Base-by-base conservation (phyloP, 1,140 invertebrate species). In the Macrobrachium rosenbergii region DNA sequence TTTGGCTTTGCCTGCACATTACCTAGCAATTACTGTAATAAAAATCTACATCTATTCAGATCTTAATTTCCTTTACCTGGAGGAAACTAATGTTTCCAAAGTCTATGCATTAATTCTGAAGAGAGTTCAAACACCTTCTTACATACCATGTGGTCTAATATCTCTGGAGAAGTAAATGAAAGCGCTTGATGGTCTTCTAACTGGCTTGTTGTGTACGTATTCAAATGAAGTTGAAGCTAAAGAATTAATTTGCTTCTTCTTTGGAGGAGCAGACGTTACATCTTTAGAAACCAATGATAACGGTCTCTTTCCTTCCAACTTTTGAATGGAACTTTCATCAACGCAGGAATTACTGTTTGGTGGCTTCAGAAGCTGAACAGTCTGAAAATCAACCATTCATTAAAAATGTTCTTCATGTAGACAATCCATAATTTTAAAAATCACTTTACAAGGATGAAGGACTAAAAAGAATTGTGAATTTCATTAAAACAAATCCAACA, bases 141-240 rank as follows among this genome's bases (percentile, higher is more conserved):
- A 52, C 52, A 52, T 52, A 87, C 85, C 85, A 75, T 80, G 69
- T 45, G 63, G 14, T 63, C 85, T 63, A 23, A 87, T 76, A 19
- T 87, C 85, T 75, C 85, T 87, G 2, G 85, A 75, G 52, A 75
- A 87, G 19, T 81, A 59, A 19, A 87, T 87, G 63, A 87, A 87
- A 0, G 85, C 63, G 60, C 85, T 82, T 62, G 78, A 75, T 17
- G 85, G 78, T 75, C 72, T 87, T 62, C 81, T 87, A 14, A 87
- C 59, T 8, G 78, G 79, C 23, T 28, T 87, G 8, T 77, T 79
- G 17, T 81, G 60, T n/a, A 81, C 21, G 43, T 82, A 81, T 11
- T 87, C 85, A 67, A 43, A 76, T 16, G 28, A 16, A 62, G 67
- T 28, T 62, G 78, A 79, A 37, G 21, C 43, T 62, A 87, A 45